phyloP scores from a whole-genome alignment of 2,113 vertebrate genomes.

The Syngnathoides biaculeatus region DNA sequence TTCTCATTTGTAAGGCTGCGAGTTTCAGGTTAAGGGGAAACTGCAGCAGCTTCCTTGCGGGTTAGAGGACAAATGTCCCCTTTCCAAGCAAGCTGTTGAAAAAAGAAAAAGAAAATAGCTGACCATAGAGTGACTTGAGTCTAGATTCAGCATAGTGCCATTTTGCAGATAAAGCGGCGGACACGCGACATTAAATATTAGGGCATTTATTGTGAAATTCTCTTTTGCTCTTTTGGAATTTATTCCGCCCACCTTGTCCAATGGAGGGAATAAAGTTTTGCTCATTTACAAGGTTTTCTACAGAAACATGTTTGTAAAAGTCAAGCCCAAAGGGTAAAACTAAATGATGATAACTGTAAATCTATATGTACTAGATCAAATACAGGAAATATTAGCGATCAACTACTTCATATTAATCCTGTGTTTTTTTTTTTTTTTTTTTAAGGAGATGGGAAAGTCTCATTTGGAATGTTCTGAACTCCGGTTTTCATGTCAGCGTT shows the following conservation, averaged over 20 bases:
- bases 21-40: constrained; percentile 61
- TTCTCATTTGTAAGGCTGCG: constrained; percentile 48
- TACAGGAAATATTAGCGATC: no score
- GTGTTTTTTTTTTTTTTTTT: no score
- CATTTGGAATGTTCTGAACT: no score
- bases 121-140: not conserved
- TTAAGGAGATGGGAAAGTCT: no score
- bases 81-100: constrained; percentile 33
- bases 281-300: not conserved
- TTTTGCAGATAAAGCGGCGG: no score
- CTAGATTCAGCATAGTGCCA: not conserved
- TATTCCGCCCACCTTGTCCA: not conserved
- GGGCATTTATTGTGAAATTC: not conserved
- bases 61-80: constrained; percentile 43
- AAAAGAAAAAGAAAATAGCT: no score
- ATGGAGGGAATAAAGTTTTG: not conserved
- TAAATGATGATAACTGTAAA: not conserved
- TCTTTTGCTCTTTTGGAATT: not conserved
- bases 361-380: no score
- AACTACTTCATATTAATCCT: no score
- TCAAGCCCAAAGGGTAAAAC: not conserved
- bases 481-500: no score
- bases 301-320: not conserved
- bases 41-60: constrained; percentile 32
- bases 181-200: not conserved